Evolutionary conservation across 2,797 vertebrate genomes (phyloP).

Genomic region (Ptychadena robeensis): DNA sequence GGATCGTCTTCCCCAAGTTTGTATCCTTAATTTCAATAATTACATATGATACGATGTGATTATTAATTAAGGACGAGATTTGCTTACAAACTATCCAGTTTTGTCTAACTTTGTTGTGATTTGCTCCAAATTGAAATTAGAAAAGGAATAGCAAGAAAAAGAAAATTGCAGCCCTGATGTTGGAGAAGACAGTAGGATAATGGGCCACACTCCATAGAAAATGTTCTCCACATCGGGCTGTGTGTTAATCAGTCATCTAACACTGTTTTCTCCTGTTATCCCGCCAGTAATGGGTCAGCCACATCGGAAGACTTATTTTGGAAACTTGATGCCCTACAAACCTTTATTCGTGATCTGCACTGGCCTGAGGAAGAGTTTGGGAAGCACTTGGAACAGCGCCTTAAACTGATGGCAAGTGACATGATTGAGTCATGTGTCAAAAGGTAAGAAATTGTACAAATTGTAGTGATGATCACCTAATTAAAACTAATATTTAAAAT

Average conservation of each 20-base stretch:
- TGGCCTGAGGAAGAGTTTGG: conserved; percentile 99
- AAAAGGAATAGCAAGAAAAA: conserved; percentile 58
- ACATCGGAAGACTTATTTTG: conserved; percentile 98
- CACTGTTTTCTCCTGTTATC: conserved; percentile 70
- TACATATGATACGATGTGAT: conserved; percentile 84
- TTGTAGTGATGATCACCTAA: no score
- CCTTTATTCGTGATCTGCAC: conserved; percentile 97
- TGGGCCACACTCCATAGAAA: conserved; percentile 46
- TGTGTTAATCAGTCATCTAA: conserved; percentile 59
- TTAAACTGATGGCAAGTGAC: conserved; percentile 98
- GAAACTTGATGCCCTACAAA: conserved; percentile 98
- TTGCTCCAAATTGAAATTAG: conserved; percentile 71
- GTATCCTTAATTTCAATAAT: conserved; percentile 86
- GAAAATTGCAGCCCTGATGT: conserved; percentile 76
- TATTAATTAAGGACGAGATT: conserved; percentile 89
- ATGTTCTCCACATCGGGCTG: conserved; percentile 76
- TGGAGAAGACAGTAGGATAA: conserved; percentile 73
- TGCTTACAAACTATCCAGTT: conserved; percentile 84
- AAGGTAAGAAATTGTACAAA: conserved; percentile 76
- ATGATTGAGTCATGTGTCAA: conserved; percentile 99
- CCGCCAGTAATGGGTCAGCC: conserved; percentile 92
- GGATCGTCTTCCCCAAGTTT: conserved; percentile 70
- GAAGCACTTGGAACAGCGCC: conserved; percentile 93
- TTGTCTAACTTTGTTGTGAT: conserved; percentile 71
- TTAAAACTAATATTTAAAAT: no score